These are phyloP conservation scores for Oxygymnocypris stewartii DNA, from an alignment of 2,113 vertebrate species.

Conservation along the genomic window DNA sequence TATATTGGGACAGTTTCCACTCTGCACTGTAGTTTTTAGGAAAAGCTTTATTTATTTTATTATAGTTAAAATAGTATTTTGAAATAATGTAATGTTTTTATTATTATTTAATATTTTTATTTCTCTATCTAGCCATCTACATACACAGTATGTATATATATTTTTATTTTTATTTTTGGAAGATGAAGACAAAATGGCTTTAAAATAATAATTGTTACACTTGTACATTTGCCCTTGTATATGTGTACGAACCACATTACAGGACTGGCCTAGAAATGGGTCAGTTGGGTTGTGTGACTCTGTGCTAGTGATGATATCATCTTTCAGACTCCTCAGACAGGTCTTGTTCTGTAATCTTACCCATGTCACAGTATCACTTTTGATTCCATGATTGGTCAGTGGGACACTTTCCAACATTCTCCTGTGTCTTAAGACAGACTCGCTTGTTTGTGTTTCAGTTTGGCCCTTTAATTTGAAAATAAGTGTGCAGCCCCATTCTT, in stretches of 20 bases:
- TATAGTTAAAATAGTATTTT: no score
- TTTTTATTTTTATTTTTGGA: no score
- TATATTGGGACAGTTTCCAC: no score
- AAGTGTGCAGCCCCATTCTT: background rate
- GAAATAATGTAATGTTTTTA: no score
- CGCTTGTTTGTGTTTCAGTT: slow-evolving; percentile 49
- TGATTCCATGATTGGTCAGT: slow-evolving; percentile 57
- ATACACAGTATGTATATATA: no score
- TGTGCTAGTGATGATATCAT: slow-evolving; percentile 49
- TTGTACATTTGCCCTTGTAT: slow-evolving; percentile 10
- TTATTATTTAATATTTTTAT: no score
- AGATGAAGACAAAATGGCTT: no score
- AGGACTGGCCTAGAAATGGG: slow-evolving; percentile 58
- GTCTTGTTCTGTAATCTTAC: slow-evolving; percentile 47
- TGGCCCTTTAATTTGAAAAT: slow-evolving; percentile 2
- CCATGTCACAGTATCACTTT: slow-evolving; percentile 47
- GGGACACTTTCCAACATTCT: slow-evolving; percentile 66
- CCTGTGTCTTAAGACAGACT: slow-evolving; percentile 67
- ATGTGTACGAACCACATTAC: slow-evolving; percentile 19
- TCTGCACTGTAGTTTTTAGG: no score
- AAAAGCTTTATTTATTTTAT: no score
- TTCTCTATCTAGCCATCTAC: no score
- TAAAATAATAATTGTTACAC: no score
- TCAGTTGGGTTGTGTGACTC: slow-evolving; percentile 50
- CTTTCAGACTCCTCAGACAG: slow-evolving; percentile 44